Base-by-base conservation (phyloP, 2,888 invertebrate species). In the Hemicrepidius hirtus region DNA sequence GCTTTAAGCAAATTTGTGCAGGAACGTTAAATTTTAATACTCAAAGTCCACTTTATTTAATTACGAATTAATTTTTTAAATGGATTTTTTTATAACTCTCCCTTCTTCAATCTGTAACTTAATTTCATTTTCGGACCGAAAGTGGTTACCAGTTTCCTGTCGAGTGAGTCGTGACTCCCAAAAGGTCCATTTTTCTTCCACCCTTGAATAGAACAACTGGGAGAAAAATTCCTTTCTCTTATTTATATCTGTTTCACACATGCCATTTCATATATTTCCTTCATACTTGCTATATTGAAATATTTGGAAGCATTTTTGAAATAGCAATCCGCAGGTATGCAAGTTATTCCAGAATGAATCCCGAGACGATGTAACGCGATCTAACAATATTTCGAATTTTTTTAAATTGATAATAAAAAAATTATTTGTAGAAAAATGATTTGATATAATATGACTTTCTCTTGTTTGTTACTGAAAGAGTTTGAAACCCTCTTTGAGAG, bases 241-340 rank as follows among this genome's bases (percentile, higher is more conserved):
- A 57, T 57, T 37, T 55, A 55, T 55, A 55, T 32, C 55, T 55
- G 16, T 57, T 57, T 57, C 57, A 18, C 57, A 57, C 37, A 35
- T 37, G 37, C 40, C 3, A n/a, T 50, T 50, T 50, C 28, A 50
- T 21, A 50, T 1, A 12, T 24, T 1, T 10, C 28, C 7, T 32
- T 32, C 28, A n/a, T 28, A 4, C 6, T 28, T 6, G 3, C 6
- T 28, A 28, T 28, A 28, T 16, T 53, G 53, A 53, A 53, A 53
- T 53, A 28, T 28, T 46, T 5, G 1, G 10, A 46, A 24, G 20
- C n/a, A 50, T 21, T 21, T 24, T 21, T 24, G 10, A 21, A 24
- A 28, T 13, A 13, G 16, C 12, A 44, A 16, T n/a, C 44, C 16
- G 4, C 46, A 46, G 46, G 46, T 53, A 28, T 53, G 32, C 7